Evolutionary conservation across 2,113 vertebrate genomes (phyloP).

Genomic region (Notiomystis cincta): DNA sequence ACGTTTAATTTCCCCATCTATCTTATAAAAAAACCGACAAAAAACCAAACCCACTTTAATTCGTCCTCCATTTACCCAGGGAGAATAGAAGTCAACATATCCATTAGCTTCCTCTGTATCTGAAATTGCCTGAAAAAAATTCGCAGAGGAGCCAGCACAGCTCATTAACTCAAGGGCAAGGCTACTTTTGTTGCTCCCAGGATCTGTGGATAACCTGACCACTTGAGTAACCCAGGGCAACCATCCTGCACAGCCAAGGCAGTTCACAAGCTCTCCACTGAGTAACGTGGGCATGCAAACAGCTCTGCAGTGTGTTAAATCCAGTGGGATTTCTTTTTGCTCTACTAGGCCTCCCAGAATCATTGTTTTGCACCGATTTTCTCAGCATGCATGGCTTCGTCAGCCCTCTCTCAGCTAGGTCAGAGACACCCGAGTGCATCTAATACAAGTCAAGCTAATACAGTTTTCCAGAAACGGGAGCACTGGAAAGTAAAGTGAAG

Average conservation of each 20-base stretch:
- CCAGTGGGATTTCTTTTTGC: neutral
- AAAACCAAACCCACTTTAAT: neutral
- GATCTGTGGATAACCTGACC: neutral
- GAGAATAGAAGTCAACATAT: neutral
- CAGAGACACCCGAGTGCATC: neutral
- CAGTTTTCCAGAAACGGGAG: neutral
- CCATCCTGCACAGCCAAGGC: neutral
- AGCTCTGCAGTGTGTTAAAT: neutral
- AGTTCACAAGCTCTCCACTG: neutral
- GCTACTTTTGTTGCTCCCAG: neutral
- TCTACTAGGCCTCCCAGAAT: neutral
- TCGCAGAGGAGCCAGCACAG: neutral
- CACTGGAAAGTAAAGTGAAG: neutral
- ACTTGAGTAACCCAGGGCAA: neutral
- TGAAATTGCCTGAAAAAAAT: neutral
- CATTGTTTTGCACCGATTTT: neutral
- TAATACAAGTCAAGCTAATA: neutral
- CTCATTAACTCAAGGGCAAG: neutral
- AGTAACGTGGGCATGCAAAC: neutral
- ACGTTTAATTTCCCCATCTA: neutral
- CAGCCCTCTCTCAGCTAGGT: neutral
- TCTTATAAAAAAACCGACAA: neutral
- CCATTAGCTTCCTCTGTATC: neutral
- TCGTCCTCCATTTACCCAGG: neutral
- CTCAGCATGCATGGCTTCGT: neutral